Percentiles rank a stretch among this genome's conserved stretches.
These are phyloP conservation scores for Phrynosoma blainvillii DNA, from an alignment of 2,113 vertebrate species.

Conservation along the genomic window DNA sequence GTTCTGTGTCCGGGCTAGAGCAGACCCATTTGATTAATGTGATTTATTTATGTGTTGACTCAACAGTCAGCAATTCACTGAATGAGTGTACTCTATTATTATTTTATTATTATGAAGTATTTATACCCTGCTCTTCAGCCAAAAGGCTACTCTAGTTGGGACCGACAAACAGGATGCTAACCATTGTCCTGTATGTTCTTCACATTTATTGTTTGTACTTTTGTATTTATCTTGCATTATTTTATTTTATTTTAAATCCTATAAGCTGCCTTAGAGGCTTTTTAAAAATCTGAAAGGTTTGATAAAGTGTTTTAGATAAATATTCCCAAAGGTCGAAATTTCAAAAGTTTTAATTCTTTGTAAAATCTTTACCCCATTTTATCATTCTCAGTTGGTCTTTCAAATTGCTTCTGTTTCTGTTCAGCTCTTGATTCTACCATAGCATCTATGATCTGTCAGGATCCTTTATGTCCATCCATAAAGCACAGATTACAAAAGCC, in stretches of 20 bases:
- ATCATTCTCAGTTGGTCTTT: not conserved
- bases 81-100: too few relatives aligned
- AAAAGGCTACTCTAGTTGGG: too few relatives aligned
- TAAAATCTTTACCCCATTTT: not conserved
- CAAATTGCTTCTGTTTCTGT: not conserved
- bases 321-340: not conserved
- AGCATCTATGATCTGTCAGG: not conserved
- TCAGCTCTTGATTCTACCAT: not conserved
- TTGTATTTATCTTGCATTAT: not conserved
- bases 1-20: too few relatives aligned
- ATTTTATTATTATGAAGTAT: too few relatives aligned
- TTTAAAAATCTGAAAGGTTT: not conserved
- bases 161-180: too few relatives aligned
- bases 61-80: too few relatives aligned
- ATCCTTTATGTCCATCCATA: not conserved
- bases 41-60: too few relatives aligned
- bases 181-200: not conserved
- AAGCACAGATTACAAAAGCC: not conserved
- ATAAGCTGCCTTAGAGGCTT: not conserved
- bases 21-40: not conserved
- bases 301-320: not conserved
- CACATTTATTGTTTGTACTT: not conserved
- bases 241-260: conserved; percentile 1
- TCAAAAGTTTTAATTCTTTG: not conserved
- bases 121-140: too few relatives aligned